Evolutionary conservation across 2,888 invertebrate genomes (phyloP).

Genomic region (Stegana nigrithorax): DNA sequence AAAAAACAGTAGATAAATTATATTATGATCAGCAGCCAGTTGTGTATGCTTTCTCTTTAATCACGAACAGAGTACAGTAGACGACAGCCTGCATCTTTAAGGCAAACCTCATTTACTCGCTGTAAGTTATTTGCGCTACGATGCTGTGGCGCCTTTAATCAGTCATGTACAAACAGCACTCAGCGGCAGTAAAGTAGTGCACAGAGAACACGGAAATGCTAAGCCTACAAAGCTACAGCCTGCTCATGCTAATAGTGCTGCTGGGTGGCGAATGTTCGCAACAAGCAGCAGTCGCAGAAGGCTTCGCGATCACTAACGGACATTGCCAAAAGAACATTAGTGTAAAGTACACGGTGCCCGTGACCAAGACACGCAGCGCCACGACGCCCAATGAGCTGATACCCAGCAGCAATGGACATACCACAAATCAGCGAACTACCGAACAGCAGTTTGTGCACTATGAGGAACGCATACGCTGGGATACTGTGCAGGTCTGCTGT

Average conservation of each 20-base stretch:
- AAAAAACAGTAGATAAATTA: not conserved
- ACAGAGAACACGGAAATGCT: no score
- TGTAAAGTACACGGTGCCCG: conserved; percentile 60
- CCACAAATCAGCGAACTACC: no score
- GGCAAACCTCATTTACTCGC: no score
- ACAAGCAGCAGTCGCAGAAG: conserved; percentile 10
- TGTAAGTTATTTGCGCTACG: no score
- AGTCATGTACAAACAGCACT: no score
- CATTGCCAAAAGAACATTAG: conserved; percentile 61
- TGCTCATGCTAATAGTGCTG: conserved; percentile 13
- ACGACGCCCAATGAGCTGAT: not conserved
- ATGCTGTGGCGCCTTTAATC: not conserved
- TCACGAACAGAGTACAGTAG: no score
- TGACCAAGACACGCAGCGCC: conserved; percentile 39
- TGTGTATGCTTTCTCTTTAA: no score
- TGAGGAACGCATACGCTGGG: conserved; percentile 55
- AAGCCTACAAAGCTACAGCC: not conserved
- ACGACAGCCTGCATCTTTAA: no score
- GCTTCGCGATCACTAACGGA: conserved; percentile 53
- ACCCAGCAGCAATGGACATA: conserved; percentile 16
- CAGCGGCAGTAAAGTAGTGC: no score
- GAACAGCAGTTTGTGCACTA: conserved; percentile 47
- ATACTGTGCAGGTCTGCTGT: conserved; percentile 25
- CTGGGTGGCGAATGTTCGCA: no score
- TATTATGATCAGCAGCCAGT: not conserved